Percentiles rank a stretch among this genome's conserved stretches.
Evolutionary conservation across 37 sponge, comb jelly and placozoan genomes (phyloP).

Genomic region (Bolinopsis microptera): DNA sequence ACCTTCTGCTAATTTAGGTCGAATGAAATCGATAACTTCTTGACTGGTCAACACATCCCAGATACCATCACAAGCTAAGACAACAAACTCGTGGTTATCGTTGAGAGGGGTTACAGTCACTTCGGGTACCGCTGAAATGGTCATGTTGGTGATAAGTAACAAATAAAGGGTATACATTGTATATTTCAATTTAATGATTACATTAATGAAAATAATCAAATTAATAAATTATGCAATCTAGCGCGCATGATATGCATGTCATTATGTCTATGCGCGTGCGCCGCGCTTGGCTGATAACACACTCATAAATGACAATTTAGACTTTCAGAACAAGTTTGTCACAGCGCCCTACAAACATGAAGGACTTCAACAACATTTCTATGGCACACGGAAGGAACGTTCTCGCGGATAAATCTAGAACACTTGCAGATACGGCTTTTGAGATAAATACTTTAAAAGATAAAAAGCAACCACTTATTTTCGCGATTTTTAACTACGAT

Average conservation of each 20-base stretch:
- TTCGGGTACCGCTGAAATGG: conserved; percentile 79
- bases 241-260: not conserved
- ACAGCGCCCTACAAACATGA: not conserved
- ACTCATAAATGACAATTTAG: conserved; percentile 8
- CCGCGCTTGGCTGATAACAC: not conserved
- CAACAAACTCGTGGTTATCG: conserved; percentile 82
- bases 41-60: conserved; percentile 91
- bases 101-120: conserved; percentile 69
- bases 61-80: conserved; percentile 95
- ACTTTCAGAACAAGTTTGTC: not conserved
- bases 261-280: not conserved
- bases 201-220: too few relatives aligned
- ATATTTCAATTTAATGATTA: too few relatives aligned
- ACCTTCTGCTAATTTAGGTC: conserved; percentile 73
- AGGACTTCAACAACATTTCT: not conserved
- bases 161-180: not conserved
- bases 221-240: not conserved
- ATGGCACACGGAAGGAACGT: too few relatives aligned
- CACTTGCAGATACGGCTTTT: not conserved
- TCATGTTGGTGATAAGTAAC: too few relatives aligned
- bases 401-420: not conserved
- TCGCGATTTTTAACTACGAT: too few relatives aligned
- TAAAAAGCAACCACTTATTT: too few relatives aligned
- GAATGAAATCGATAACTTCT: conserved; percentile 85
- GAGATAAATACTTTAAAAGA: too few relatives aligned